Evolutionary conservation across 2,888 invertebrate species (phyloP).

Genomic region (Caenorhabditis auriculariae): DNA sequence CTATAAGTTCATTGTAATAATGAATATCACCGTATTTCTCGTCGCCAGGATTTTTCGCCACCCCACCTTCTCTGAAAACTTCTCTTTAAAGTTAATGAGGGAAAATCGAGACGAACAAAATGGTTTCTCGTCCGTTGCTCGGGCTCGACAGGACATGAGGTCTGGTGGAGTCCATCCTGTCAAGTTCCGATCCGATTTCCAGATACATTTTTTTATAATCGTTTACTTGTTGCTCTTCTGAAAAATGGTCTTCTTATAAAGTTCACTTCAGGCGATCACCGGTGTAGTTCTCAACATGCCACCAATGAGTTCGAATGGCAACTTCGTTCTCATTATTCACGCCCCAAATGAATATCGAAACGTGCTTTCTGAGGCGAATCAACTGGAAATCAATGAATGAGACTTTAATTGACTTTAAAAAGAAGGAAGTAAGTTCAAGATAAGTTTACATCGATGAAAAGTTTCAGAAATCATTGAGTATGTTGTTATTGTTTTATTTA

Average conservation of each 20-base stretch:
- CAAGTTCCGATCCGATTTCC: slow-evolving; percentile 75
- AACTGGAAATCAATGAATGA: slow-evolving; percentile 22
- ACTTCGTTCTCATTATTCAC: slow-evolving; percentile 95
- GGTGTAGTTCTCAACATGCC: slow-evolving; percentile 18
- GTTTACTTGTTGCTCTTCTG: slow-evolving; percentile 32
- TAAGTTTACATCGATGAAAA: too few relatives aligned
- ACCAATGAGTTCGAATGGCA: slow-evolving; percentile 67
- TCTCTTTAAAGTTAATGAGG: background rate
- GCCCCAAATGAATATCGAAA: slow-evolving; percentile 86
- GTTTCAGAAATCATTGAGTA: too few relatives aligned
- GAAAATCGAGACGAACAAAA: too few relatives aligned
- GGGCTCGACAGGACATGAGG: slow-evolving; percentile 93
- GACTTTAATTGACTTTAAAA: background rate
- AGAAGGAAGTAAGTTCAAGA: too few relatives aligned
- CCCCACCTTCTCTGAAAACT: slow-evolving; percentile 72
- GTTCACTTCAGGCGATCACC: slow-evolving; percentile 1
- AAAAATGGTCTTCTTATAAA: background rate
- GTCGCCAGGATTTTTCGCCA: slow-evolving; percentile 77
- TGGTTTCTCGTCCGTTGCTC: slow-evolving; percentile 77
- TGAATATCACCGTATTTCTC: slow-evolving; percentile 82
- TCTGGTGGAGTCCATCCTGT: too few relatives aligned
- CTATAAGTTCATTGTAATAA: slow-evolving; percentile 81
- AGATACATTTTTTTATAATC: slow-evolving; percentile 75
- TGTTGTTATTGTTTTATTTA: background rate
- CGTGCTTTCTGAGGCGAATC: slow-evolving; percentile 75